Base-by-base conservation (phyloP, 2,888 invertebrate genomes). In the Subacronicta megacephala region DNA sequence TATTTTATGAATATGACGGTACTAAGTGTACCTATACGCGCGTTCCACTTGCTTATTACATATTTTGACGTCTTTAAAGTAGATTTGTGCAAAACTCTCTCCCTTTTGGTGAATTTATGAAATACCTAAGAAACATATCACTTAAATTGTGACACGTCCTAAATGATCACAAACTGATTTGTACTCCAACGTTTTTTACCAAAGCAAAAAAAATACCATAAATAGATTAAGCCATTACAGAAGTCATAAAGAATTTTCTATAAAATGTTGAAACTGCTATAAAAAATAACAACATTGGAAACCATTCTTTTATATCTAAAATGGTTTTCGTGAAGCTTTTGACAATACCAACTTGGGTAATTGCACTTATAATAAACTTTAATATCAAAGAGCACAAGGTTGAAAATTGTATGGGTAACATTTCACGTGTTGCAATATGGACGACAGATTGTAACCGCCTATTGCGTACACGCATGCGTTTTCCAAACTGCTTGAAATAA, bases 401-500 rank as follows among this genome's bases (percentile, higher is more conserved):
- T 26, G 3, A 56, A 44, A 54, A 18, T 74, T 0, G 42, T 23
- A 12, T 9, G 3, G 5, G 13, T 58, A 44, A 29, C 51, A 43
- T 40, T 49, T 36, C 6, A 18, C 26, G 31, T 75, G 51, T 75
- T 56, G 72, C 63, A 79, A 77, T 56, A 37, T 37, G 36, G 60
- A 75, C 65, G 79, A 78, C 77, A 72, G 68, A 13, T 72, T 63
- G 75, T 52, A 63, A 59, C 62, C 33, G 62, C 53, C 50, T 57
- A 61, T 77, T 77, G 77, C 78, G 73, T 72, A 58, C 57, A 71
- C 73, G 80, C 73, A 75, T 64, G 62, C 63, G 50, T 74, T 77
- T 66, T 62, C 56, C 58, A 74, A 71, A 62, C 64, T 31, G 47
- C 62, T 72, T 37, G 41, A 64, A 72, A 66, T 51, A 55, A 37